Evolutionary conservation across 2,797 vertebrate species (phyloP).

Genomic region (Coregonus suidteri): DNA sequence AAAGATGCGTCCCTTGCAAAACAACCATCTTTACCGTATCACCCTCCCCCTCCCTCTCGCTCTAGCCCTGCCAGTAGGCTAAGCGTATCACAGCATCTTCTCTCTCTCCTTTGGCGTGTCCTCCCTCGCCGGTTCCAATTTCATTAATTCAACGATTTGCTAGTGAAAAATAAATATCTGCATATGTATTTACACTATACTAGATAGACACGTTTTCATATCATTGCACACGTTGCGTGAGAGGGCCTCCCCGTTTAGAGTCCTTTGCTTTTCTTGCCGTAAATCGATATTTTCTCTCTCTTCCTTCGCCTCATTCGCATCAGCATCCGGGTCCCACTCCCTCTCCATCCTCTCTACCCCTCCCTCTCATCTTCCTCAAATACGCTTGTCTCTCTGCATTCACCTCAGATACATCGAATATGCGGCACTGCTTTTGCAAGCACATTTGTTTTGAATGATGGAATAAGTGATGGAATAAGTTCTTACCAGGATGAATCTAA

Average conservation of each 20-base stretch:
- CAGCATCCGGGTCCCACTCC: constrained; percentile 76
- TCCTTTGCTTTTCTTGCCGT: constrained; percentile 67
- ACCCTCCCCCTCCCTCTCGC: constrained; percentile 40
- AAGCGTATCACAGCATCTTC: constrained; percentile 83
- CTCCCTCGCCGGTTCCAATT: constrained; percentile 70
- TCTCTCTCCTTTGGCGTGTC: constrained; percentile 78
- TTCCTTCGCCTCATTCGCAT: constrained; percentile 75
- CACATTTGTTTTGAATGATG: not conserved
- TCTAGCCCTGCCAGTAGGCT: constrained; percentile 75
- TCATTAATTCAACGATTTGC: constrained; percentile 28
- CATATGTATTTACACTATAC: constrained; percentile 26
- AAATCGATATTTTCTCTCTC: constrained; percentile 74
- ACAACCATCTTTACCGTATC: constrained; percentile 68
- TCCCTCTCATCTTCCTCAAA: not conserved
- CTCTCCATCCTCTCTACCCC: constrained; percentile 1
- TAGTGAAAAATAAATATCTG: constrained; percentile 49
- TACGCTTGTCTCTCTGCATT: not conserved
- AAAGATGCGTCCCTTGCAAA: constrained; percentile 53
- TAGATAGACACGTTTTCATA: constrained; percentile 20
- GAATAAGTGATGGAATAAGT: not conserved
- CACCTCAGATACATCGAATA: not conserved
- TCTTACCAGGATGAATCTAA: not conserved
- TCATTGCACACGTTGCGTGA: constrained; percentile 44
- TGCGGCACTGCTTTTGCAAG: not conserved
- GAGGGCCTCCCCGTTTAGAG: constrained; percentile 54